These are phyloP conservation scores for Cheilosia vulpina DNA, from an alignment of 2,888 invertebrate species.

Conservation along the genomic window DNA sequence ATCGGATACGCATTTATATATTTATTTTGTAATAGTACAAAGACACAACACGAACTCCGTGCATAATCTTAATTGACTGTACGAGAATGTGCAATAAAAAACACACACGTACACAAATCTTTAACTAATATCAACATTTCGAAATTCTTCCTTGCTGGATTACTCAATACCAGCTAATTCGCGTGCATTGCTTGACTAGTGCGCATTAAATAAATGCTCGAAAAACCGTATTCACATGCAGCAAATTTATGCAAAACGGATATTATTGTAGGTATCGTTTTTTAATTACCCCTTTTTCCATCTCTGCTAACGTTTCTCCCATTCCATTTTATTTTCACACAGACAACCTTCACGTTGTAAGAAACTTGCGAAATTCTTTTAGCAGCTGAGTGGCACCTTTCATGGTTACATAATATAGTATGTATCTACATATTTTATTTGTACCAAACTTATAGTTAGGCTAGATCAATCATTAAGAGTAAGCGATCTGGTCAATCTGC, in stretches of 20 bases:
- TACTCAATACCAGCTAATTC: constrained; percentile 48
- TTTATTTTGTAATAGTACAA: too few species aligned
- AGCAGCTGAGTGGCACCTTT: constrained; percentile 30
- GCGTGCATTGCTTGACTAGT: constrained; percentile 55
- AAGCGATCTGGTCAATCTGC: constrained; percentile 7
- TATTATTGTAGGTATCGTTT: constrained; percentile 45
- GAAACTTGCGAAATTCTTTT: constrained; percentile 54
- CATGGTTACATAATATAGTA: constrained; percentile 11
- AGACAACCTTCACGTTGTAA: constrained; percentile 48
- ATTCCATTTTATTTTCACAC: constrained; percentile 45
- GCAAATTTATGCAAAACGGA: constrained; percentile 68
- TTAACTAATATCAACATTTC: constrained; percentile 23
- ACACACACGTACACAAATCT: background rate
- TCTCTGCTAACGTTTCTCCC: constrained; percentile 34
- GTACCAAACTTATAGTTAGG: constrained; percentile 22
- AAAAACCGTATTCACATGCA: constrained; percentile 53
- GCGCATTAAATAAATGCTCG: constrained; percentile 16
- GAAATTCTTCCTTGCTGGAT: constrained; percentile 53
- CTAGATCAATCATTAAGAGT: constrained; percentile 5
- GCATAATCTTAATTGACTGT: too few species aligned
- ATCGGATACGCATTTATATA: too few species aligned
- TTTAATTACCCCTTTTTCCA: constrained; percentile 51
- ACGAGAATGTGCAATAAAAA: background rate
- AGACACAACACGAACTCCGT: too few species aligned
- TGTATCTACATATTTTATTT: constrained; percentile 38